Evolutionary conservation across 92 coral and sea anemone species (phyloP), one percentile per base, ranked within the genome.

Genomic region (Plumapathes pennacea): DNA sequence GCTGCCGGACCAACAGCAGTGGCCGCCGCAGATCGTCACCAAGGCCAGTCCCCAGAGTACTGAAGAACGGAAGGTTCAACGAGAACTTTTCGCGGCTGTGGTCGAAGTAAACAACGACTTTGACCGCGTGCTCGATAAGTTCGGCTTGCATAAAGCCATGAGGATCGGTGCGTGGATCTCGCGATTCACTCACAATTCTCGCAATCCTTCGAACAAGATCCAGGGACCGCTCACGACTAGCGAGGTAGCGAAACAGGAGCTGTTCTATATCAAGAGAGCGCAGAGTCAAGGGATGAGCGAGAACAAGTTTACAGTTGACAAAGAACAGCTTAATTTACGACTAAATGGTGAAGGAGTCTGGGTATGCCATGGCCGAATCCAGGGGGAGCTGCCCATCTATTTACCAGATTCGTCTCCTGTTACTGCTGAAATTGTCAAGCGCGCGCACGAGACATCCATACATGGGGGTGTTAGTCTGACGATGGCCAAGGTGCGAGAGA

Each of bases 121-220:
- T n/a, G n/a, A n/a, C n/a, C 42, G 2, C 19, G 33, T 84, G 0
- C 91, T 84, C 48, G 81, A 72, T 23, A 60, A 53, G 82, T 72
- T 71, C 74, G 77, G 72, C 62, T 66, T 84, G 82, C 64, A 71
- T 36, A 78, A 72, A 78, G 82, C 75, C 82, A 45, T 59, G 71
- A 78, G 82, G 53, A 53, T 84, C 62, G 43, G 82, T 73, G 85
- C 77, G 42, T 84, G 90, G 90, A 54, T 60, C 75, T 69, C 40
- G 80, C 75, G 80, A 32, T 82, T 82, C 80, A 47, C 54, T 29
- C 64, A 68, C 29, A 83, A 77, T 51, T 57, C 78, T 44, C 78
- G 71, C 47, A 13, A 78, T 30, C 65, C 78, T 59, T 64, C 73
- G 18, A 21, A 46, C 20, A 64, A 45, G 44, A 34, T 62, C 62